These are phyloP conservation scores for Aleiodes leptofemur DNA, from an alignment of 2,888 invertebrate species.

Conservation along the genomic window DNA sequence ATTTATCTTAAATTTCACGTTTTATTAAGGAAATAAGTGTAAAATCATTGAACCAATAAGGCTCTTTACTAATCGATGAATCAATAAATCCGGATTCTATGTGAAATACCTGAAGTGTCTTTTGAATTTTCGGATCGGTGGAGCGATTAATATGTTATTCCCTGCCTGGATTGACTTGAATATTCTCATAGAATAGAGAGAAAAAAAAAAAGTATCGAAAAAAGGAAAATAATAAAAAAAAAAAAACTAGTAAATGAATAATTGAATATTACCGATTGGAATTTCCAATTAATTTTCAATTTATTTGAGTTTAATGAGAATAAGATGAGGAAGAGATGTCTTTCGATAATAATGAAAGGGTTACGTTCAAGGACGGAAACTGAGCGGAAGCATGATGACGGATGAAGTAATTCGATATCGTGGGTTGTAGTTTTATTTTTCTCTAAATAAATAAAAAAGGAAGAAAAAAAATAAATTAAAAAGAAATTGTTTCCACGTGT, in stretches of 20 bases:
- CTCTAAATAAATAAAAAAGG: conserved; percentile 17
- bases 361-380: conserved; percentile 50
- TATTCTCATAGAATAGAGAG: conserved; percentile 55
- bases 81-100: neutral
- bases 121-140: conserved; percentile 72
- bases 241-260: neutral
- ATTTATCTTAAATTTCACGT: conserved; percentile 1
- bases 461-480: conserved; percentile 26
- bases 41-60: conserved; percentile 11
- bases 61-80: conserved; percentile 20
- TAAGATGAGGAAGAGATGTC: conserved; percentile 30
- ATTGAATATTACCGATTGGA: too few relatives aligned
- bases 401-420: conserved; percentile 54
- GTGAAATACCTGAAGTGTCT: conserved; percentile 43
- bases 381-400: conserved; percentile 47
- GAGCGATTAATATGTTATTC: conserved; percentile 68
- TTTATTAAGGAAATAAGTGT: conserved; percentile 3
- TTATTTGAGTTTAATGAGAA: conserved; percentile 12
- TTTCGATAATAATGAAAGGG: conserved; percentile 23
- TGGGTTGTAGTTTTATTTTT: conserved; percentile 42
- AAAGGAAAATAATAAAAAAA: neutral
- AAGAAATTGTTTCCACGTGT: conserved; percentile 34
- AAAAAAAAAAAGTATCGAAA: conserved; percentile 20
- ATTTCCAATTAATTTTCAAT: conserved; percentile 8
- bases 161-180: conserved; percentile 61